Base-by-base conservation (phyloP, 2,888 invertebrate species). In the Camptogramma bilineatum region DNA sequence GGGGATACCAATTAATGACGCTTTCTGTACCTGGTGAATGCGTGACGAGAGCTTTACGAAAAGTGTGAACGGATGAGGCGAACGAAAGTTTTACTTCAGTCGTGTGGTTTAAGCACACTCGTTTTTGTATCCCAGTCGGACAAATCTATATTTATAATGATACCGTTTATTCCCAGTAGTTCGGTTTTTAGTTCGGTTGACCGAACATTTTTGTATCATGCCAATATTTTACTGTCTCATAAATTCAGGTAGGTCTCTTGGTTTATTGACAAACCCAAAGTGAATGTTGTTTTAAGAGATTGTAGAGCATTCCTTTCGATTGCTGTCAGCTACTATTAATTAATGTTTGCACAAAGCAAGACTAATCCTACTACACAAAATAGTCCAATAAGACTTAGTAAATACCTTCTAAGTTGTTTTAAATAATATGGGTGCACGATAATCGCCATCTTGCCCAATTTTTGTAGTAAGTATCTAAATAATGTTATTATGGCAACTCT, bases 271-370 rank as follows among this genome's bases (percentile, higher is more conserved):
- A 17, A 17, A 17, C 16, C 44, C 13, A 39, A 31, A 54, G 46
- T 34, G 55, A 55, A 55, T 47, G 47, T 21, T 19, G 55, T 54
- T 47, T 46, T 4, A 47, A 47, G 47, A 42, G 31, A 21, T 18
- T 55, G 17, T 47, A 47, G 28, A 54, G 8, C 28, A 54, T 46
- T 46, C 28, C 17, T 19, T 47, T 28, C 51, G 44, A 51, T 58
- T 51, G 51, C 18, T 47, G 46, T 18, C 13, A 13, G 39, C 17
- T 16, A 17, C 42, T 2, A 42, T 7, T 16, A 44, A 39, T 39
- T 44, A 39, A 13, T 44, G 4, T 2, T 44, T 17, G 44, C 44
- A 17, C 44, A 8, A 1, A 44, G 34, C 10, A 13, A 13, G 10
- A 39, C 34, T 13, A 39, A 39, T 39, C 10, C 13, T 10, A 13